Base-by-base conservation (phyloP, 2,888 invertebrate species). In the Norana najaformis region DNA sequence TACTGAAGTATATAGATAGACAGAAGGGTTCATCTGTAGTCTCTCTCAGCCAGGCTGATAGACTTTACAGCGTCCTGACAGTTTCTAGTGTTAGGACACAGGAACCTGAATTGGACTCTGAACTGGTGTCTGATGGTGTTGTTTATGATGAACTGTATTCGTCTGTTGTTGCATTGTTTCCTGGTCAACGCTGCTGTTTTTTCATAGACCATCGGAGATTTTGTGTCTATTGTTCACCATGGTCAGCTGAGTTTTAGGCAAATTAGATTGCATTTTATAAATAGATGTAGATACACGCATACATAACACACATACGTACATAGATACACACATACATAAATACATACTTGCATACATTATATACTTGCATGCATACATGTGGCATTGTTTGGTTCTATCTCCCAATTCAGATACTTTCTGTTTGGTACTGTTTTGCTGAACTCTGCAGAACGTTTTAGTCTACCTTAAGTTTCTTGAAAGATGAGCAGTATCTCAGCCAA, bases 341-440 rank as follows among this genome's bases (percentile, higher is more conserved):
- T 83, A 89, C 23, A 89, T 89, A 83, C n/a, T 14, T 89, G 34
- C 4, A 82, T 89, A 89, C 38, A 69, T 39, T 38, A 89, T 69
- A 5, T 83, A 89, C n/a, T 83, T 89, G n/a, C 37, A 89, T 89
- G 16, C 30, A 30, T 89, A 82, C 8, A 88, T 88, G n/a, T n/a
- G 69, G 13, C 30, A 16, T 30, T 69, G n/a, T 69, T 30, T 69
- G 16, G 47, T 20, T 1, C 23, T 1, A 23, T 5, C 23, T 23
- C 23, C 23, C 13, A 13, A n/a, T 30, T 1, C 69, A 1, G 53
- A 53, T 30, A 53, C 30, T n/a, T n/a, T 69, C 30, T 69, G 69
- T n/a, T n/a, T 69, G 30, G 69, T n/a, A 69, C n/a, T 69, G 69
- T n/a, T 69, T n/a, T 69, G 69, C 13, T 69, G 69, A n/a, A 69